phyloP scores from a whole-genome alignment of 2,888 invertebrate species.

The Suillia variegata region DNA sequence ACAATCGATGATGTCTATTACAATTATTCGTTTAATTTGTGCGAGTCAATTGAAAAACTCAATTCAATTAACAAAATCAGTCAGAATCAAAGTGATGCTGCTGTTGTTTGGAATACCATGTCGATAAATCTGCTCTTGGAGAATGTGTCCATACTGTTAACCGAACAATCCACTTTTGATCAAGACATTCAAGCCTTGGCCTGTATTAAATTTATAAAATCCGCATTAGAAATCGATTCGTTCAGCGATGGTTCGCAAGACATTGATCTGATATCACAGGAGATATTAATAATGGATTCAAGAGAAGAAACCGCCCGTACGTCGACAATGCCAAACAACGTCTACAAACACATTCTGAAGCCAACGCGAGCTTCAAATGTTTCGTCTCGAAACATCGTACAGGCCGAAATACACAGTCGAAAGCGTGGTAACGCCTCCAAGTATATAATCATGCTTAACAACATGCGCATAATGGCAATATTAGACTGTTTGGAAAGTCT shows the following conservation, averaged over 20 bases:
- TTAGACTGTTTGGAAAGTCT: slow-evolving; percentile 92
- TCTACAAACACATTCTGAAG: slow-evolving; percentile 87
- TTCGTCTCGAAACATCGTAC: slow-evolving; percentile 64
- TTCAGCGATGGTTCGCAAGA: slow-evolving; percentile 89
- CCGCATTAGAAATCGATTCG: slow-evolving; percentile 82
- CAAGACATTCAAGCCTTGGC: slow-evolving; percentile 67
- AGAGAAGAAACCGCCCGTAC: slow-evolving; percentile 33
- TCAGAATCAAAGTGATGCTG: slow-evolving; percentile 46
- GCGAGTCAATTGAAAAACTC: slow-evolving; percentile 52
- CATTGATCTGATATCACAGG: slow-evolving; percentile 90
- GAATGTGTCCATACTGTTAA: slow-evolving; percentile 76
- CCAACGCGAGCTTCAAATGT: slow-evolving; percentile 67
- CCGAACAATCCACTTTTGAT: slow-evolving; percentile 33
- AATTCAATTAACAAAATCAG: slow-evolving; percentile 43
- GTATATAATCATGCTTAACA: slow-evolving; percentile 88
- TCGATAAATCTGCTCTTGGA: slow-evolving; percentile 82
- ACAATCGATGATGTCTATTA: slow-evolving; percentile 70
- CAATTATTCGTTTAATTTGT: slow-evolving; percentile 44
- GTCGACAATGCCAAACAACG: slow-evolving; percentile 71
- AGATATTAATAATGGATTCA: slow-evolving; percentile 58
- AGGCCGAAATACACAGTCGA: slow-evolving; percentile 78
- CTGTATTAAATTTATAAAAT: slow-evolving; percentile 90
- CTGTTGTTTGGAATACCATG: slow-evolving; percentile 78
- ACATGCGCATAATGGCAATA: slow-evolving; percentile 92
- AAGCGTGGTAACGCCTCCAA: slow-evolving; percentile 72